These are phyloP conservation scores for Phenacoccus solenopsis DNA, from an alignment of 1,140 invertebrate species.

Conservation along the genomic window DNA sequence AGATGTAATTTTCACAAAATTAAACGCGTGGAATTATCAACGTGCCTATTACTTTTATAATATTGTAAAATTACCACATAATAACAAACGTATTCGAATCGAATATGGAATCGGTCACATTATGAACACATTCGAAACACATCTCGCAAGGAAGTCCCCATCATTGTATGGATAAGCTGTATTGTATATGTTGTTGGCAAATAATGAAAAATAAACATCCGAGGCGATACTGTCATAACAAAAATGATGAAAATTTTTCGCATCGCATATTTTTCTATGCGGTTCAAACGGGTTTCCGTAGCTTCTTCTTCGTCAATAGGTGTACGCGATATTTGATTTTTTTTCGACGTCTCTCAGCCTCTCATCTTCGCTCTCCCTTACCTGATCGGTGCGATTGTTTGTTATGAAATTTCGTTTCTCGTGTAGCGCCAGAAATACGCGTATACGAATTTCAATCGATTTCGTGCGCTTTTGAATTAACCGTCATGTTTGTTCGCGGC, in stretches of 20 bases:
- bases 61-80: too few species aligned
- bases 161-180: too few species aligned
- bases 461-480: too few species aligned
- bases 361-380: neutral
- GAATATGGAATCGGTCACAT: too few species aligned
- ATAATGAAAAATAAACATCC: neutral
- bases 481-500: too few species aligned
- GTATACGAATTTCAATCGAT: too few species aligned
- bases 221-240: neutral
- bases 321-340: neutral
- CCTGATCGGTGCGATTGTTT: neutral
- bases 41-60: too few species aligned
- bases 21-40: neutral
- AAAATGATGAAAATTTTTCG: neutral
- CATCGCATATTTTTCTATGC: neutral
- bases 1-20: conserved; percentile 3
- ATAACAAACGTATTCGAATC: neutral
- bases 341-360: too few species aligned
- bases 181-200: neutral
- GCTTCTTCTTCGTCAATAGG: neutral
- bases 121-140: too few species aligned
- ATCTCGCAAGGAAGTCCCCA: too few species aligned
- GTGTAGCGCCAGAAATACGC: too few species aligned
- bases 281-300: neutral
- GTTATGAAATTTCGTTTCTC: neutral